Base-by-base conservation (phyloP, 2,797 vertebrate genomes). In the Oryzias dopingdopingensis region DNA sequence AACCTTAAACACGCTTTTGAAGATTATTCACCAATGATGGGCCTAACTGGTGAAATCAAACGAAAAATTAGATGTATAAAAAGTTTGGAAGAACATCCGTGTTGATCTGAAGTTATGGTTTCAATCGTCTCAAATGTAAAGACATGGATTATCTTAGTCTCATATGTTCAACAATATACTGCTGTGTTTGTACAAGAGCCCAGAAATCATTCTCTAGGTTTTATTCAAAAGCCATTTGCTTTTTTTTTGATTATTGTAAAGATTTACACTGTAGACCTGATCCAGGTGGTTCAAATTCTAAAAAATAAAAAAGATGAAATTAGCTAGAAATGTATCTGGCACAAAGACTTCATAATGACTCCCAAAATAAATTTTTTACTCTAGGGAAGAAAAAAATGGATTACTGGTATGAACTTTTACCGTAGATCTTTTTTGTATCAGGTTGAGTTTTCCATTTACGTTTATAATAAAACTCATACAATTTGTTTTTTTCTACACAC, bases 381-480 rank as follows among this genome's bases (percentile, higher is more conserved):
- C 32, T 37, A 12, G 32, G 32, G 29, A 32, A 32, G 2, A 32
- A 26, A 26, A 26, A 26, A 26, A 26, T 5, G 6, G 1, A 26
- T 26, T 26, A 32, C 29, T 32, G 29, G 8, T 32, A 10, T 7
- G 29, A 32, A 37, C 32, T 37, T 12, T 37, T 37, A 12, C 32
- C 10, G 12, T 26, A 26, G 26, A 26, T 26, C 26, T 26, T 13
- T 29, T 37, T 37, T 37, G 32, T 4, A 37, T 32, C 32, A 2
- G 3, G 32, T 12, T 37, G 2, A 10, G 29, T 12, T 32, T 8
- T 32, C 2, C 29, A 12, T 32, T 3, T 10, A 8, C 29, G 48
- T 54, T 57, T 53, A 72, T 76, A 62, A 80, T 63, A 76, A 51
- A 60, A 68, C 62, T 81, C 56, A 62, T 52, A 60, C 66, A 52